A percentile compares a stretch with the other conserved stretches of the same genome.
These are phyloP conservation scores for Xylocopa sonorina DNA, from an alignment of 1,140 invertebrate genomes.

Conservation along the genomic window DNA sequence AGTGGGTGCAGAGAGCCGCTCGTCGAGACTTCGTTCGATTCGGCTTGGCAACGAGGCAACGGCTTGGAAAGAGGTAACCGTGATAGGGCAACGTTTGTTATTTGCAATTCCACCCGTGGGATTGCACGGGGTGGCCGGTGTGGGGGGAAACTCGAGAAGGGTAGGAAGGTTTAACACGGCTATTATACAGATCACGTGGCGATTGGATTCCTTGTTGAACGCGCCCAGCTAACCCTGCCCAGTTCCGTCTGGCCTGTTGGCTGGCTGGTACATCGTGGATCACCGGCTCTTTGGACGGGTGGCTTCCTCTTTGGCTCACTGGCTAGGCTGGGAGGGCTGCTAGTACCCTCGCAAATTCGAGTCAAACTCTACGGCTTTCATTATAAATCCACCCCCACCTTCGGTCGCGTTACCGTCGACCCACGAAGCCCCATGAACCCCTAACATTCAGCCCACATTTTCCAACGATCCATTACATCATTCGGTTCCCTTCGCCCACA, in stretches of 20 bases:
- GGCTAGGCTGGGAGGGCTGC: conserved; percentile 58
- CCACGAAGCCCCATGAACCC: conserved; percentile 69
- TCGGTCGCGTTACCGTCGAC: conserved; percentile 33
- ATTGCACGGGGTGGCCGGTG: conserved; percentile 61
- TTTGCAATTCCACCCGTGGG: conserved; percentile 75
- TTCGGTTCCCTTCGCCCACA: conserved; percentile 53
- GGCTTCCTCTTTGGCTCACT: conserved; percentile 52
- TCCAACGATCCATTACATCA: conserved; percentile 79
- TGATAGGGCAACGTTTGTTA: conserved; percentile 74
- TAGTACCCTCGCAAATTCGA: conserved; percentile 79
- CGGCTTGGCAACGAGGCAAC: conserved; percentile 5
- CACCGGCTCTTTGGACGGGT: conserved; percentile 45
- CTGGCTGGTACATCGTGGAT: conserved; percentile 44
- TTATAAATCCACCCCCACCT: conserved; percentile 80
- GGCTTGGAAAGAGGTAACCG: conserved; percentile 53
- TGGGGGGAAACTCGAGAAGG: conserved; percentile 7
- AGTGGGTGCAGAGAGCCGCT: not conserved
- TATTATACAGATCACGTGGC: conserved; percentile 80
- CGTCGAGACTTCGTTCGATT: conserved; percentile 42
- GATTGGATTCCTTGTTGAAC: conserved; percentile 78
- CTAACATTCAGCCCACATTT: conserved; percentile 79
- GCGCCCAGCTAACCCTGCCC: conserved; percentile 37
- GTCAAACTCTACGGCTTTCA: conserved; percentile 80
- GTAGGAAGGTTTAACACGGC: conserved; percentile 73
- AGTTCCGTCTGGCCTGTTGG: conserved; percentile 39